Percentiles rank a stretch among this genome's conserved stretches.
Evolutionary conservation across 2,888 invertebrate species (phyloP).

Genomic region (Heliconius aoede): DNA sequence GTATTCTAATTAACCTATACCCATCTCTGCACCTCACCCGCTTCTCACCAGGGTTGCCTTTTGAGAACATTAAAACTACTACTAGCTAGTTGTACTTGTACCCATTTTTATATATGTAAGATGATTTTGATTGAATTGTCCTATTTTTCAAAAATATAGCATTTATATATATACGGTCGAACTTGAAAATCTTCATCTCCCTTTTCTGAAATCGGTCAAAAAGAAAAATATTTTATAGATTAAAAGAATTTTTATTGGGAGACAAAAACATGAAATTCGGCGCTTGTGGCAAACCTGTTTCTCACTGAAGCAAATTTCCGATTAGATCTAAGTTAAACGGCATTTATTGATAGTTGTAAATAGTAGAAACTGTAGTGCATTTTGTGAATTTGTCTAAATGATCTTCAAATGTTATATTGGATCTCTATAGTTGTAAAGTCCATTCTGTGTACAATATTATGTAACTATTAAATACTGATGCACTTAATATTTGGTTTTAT

Average conservation of each 20-base stretch:
- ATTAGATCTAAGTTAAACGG: slow-evolving; percentile 42
- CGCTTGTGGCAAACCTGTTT: not conserved
- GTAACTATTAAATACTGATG: slow-evolving; percentile 40
- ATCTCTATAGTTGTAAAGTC: slow-evolving; percentile 40
- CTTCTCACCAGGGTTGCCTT: slow-evolving; percentile 13
- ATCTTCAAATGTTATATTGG: slow-evolving; percentile 35
- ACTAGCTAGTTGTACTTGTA: no score
- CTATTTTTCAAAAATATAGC: not conserved
- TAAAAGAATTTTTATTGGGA: not conserved
- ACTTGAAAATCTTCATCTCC: no score
- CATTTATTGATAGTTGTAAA: slow-evolving; percentile 58
- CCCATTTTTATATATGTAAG: not conserved
- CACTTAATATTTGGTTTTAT: slow-evolving; percentile 40
- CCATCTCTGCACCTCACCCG: slow-evolving; percentile 24
- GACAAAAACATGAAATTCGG: not conserved
- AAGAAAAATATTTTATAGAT: no score
- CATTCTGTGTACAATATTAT: slow-evolving; percentile 41
- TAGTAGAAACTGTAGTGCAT: slow-evolving; percentile 47
- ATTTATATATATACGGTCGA: no score
- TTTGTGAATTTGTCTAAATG: slow-evolving; percentile 39
- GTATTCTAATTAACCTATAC: slow-evolving; percentile 14
- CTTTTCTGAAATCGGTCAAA: no score
- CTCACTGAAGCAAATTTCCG: slow-evolving; percentile 36
- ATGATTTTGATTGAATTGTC: not conserved
- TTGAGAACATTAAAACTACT: not conserved